These are phyloP conservation scores for Tiliacea aurago DNA, from an alignment of 2,888 invertebrate species.

Conservation along the genomic window DNA sequence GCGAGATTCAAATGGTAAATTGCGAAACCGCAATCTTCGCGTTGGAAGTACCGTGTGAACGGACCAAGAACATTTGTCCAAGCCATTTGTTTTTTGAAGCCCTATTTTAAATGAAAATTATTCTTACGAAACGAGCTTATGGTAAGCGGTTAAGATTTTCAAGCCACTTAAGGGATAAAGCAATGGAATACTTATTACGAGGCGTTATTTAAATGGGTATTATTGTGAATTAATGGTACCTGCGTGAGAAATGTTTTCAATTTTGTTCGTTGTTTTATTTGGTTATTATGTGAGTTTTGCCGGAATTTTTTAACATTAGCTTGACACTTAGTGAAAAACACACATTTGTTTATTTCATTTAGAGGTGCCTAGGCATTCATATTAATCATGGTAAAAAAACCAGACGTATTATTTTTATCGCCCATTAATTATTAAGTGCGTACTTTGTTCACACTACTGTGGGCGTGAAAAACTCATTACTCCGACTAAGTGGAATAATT, in stretches of 20 bases:
- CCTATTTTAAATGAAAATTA: constrained; percentile 59
- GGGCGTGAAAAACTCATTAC: constrained; percentile 49
- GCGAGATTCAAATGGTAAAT: constrained; percentile 64
- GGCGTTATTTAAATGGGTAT: constrained; percentile 41
- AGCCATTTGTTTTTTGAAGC: constrained; percentile 60
- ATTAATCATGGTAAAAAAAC: too few species aligned
- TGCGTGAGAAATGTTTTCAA: constrained; percentile 18
- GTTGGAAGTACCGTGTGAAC: constrained; percentile 48
- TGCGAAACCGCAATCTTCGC: constrained; percentile 60
- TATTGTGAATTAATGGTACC: constrained; percentile 33
- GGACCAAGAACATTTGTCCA: constrained; percentile 55
- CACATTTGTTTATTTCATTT: constrained; percentile 4
- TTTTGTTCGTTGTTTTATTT: constrained; percentile 8
- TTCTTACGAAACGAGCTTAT: constrained; percentile 54
- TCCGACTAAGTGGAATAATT: constrained; percentile 40
- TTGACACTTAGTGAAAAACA: neutral
- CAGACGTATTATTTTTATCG: constrained; percentile 30
- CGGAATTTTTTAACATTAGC: neutral
- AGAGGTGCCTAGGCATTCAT: neutral
- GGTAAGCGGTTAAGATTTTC: constrained; percentile 49
- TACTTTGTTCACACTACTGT: constrained; percentile 38
- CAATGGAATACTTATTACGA: constrained; percentile 40
- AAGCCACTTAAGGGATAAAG: constrained; percentile 55
- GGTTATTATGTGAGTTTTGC: constrained; percentile 1
- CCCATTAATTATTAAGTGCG: constrained; percentile 36